These are phyloP conservation scores for Drosophila tripunctata DNA, from an alignment of 2,888 invertebrate genomes.

Conservation along the genomic window DNA sequence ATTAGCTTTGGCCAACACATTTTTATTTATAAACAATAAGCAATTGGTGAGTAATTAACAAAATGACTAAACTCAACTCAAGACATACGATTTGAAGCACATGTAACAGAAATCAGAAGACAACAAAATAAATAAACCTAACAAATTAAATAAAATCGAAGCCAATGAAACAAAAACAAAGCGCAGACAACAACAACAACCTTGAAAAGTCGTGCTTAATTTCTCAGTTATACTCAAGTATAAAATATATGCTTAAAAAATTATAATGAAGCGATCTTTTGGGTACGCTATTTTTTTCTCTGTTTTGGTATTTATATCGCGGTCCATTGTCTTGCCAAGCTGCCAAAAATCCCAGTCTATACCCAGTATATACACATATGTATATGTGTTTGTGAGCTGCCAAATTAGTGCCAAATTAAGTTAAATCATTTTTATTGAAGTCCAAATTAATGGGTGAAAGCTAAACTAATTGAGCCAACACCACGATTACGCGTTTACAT, in stretches of 20 bases:
- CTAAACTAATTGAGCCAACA: constrained; percentile 28
- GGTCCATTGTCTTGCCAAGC: constrained; percentile 42
- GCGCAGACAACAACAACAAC: constrained; percentile 41
- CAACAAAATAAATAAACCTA: constrained; percentile 37
- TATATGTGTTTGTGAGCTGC: constrained; percentile 27
- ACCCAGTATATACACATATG: neutral
- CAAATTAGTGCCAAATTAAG: constrained; percentile 62
- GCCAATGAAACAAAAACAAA: constrained; percentile 55
- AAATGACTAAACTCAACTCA: constrained; percentile 26
- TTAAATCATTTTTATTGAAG: constrained; percentile 54
- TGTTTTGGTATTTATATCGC: constrained; percentile 34
- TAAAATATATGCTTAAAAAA: constrained; percentile 71
- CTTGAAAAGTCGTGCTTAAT: constrained; percentile 78
- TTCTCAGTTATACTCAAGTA: constrained; percentile 72
- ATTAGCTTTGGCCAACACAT: constrained; percentile 18
- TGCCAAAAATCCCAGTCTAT: constrained; percentile 20
- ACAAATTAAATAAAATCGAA: constrained; percentile 59
- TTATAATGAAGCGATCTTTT: constrained; percentile 65
- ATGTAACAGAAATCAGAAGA: constrained; percentile 42
- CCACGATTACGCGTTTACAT: no score
- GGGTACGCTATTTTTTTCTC: constrained; percentile 38
- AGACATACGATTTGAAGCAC: constrained; percentile 38
- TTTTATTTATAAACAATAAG: constrained; percentile 50
- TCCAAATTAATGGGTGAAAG: constrained; percentile 58
- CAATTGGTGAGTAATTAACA: constrained; percentile 65